These are phyloP conservation scores for Idaea dimidiata DNA, from an alignment of 2,888 invertebrate genomes.

Conservation along the genomic window DNA sequence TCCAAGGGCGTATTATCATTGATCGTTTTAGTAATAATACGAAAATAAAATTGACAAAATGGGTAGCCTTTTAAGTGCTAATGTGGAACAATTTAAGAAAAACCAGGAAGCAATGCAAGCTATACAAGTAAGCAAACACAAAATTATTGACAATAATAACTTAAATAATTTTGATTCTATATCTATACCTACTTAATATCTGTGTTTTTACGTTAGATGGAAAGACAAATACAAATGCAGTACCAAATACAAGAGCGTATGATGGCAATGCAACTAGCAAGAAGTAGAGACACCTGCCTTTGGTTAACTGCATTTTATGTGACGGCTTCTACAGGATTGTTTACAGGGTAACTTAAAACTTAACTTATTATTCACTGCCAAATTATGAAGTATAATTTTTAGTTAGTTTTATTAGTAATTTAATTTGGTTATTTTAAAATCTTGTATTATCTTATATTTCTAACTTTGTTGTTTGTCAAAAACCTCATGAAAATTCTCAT, in stretches of 20 bases:
- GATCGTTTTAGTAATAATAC: slow-evolving; percentile 17
- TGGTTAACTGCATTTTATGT: slow-evolving; percentile 86
- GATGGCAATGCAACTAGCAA: slow-evolving; percentile 86
- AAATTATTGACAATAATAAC: not conserved
- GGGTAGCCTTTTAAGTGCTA: slow-evolving; percentile 81
- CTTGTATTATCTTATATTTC: no score
- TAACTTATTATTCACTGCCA: no score
- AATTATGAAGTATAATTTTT: no score
- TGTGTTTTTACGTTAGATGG: slow-evolving; percentile 81
- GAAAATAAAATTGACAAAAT: slow-evolving; percentile 50
- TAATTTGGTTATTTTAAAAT: no score
- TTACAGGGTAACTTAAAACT: slow-evolving; percentile 78
- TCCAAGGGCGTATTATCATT: slow-evolving; percentile 21
- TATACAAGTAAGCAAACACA: slow-evolving; percentile 74
- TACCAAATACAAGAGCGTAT: slow-evolving; percentile 88
- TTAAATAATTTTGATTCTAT: slow-evolving; percentile 15
- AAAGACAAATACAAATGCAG: slow-evolving; percentile 90
- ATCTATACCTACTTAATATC: not conserved
- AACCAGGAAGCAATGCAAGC: slow-evolving; percentile 86
- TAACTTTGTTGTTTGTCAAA: no score
- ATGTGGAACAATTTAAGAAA: slow-evolving; percentile 85
- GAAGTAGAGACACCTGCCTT: slow-evolving; percentile 85
- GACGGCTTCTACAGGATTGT: slow-evolving; percentile 73
- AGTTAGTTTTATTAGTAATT: no score
- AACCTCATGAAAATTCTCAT: no score